Conservation (phyloP, 1,140 invertebrate genomes). For the Eubasilissa regina region DNA sequence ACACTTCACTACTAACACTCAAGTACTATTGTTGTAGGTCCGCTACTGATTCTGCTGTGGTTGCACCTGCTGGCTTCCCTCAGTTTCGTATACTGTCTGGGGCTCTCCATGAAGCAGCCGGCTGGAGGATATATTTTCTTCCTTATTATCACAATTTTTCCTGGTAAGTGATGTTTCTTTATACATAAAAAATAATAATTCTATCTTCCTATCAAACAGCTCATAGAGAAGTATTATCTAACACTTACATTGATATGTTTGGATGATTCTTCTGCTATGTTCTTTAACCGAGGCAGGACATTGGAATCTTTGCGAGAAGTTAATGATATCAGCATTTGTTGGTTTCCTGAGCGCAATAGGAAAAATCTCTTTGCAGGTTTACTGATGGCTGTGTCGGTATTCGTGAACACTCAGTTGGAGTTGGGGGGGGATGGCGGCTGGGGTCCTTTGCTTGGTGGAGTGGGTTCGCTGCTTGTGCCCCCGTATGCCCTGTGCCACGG, state of each 20-base stretch:
- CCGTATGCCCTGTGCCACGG: conserved; percentile 61
- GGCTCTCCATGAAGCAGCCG: conserved; percentile 61
- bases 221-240: no score
- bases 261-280: no score
- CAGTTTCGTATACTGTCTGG: conserved; percentile 63
- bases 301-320: no score
- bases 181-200: no score
- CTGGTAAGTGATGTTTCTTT: conserved; percentile 62
- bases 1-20: conserved; percentile 58
- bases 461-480: conserved; percentile 48
- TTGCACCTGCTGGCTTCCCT: conserved; percentile 62
- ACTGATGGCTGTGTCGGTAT: neutral
- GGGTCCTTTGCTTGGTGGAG: conserved; percentile 12
- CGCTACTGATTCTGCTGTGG: conserved; percentile 58
- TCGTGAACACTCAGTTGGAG: neutral
- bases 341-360: no score
- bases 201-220: no score
- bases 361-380: conserved; percentile 16
- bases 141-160: conserved; percentile 59
- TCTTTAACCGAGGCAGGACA: no score
- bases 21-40: conserved; percentile 22
- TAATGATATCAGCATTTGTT: no score
- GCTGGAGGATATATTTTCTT: conserved; percentile 56
- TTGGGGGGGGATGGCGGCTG: neutral
- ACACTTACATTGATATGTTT: no score